Percentiles rank a stretch among this genome's conserved stretches.
Evolutionary conservation across 2,113 vertebrate genomes (phyloP).

Genomic region (Prolemur simus): DNA sequence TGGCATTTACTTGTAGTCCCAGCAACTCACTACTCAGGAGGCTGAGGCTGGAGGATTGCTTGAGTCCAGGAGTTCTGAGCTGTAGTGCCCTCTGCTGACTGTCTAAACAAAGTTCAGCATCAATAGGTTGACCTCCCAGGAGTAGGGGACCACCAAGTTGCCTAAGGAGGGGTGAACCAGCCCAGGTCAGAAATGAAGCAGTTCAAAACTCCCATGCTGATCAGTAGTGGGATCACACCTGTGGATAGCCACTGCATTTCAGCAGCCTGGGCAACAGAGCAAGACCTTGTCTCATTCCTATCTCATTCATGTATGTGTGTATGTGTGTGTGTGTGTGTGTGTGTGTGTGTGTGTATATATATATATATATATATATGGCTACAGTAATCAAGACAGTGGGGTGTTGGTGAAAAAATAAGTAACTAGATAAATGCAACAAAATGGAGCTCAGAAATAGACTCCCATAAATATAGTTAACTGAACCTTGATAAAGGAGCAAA

Average conservation of each 20-base stretch:
- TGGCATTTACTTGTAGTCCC: not conserved
- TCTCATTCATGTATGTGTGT: too few relatives aligned
- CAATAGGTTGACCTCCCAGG: not conserved
- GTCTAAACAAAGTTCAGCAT: not conserved
- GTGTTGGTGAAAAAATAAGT: not conserved
- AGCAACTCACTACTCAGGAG: not conserved
- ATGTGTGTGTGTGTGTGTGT: too few relatives aligned
- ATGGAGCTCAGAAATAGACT: not conserved
- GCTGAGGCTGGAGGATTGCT: not conserved
- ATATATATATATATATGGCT: not conserved
- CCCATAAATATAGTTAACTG: not conserved
- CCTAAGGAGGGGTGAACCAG: not conserved
- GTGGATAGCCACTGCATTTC: not conserved
- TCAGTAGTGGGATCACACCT: not conserved
- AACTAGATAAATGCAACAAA: not conserved
- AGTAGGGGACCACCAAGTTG: not conserved
- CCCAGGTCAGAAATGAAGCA: not conserved
- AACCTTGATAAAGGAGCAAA: not conserved
- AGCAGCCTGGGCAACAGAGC: not conserved
- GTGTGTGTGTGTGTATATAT: too few relatives aligned
- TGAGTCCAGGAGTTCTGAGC: not conserved
- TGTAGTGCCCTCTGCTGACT: not conserved
- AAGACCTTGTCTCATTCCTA: not conserved
- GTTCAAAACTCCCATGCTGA: not conserved
- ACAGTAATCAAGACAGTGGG: not conserved